Evolutionary conservation across 2,888 invertebrate genomes (phyloP), one percentile per base, ranked within the genome.

Genomic region (Mesoligia furuncula): DNA sequence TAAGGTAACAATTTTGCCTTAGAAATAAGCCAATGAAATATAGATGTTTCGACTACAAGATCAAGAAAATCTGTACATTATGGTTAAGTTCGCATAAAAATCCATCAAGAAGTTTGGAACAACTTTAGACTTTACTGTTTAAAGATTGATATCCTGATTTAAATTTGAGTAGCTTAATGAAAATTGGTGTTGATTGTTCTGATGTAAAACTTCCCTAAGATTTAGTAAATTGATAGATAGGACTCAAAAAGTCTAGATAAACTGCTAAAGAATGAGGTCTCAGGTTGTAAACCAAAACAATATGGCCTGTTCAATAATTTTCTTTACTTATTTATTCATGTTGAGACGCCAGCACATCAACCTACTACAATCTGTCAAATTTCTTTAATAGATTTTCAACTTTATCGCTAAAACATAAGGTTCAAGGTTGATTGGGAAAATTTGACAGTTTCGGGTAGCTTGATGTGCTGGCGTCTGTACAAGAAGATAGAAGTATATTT

Each of bases 1-100:
- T 89, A 97, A 97, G 95, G 97, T 69, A 69, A 59, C 20, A 20
- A n/a, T 39, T n/a, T n/a, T 1, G 7, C 11, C 7, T 17, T 9
- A n/a, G 9, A 3, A 51, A 36, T 24, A 36, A 51, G 31, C 17
- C 36, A 24, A 13, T 51, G 9, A 51, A 51, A 9, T 6, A 24
- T 51, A 0, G 3, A 36, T 11, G 6, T 36, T 68, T 68, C 0
- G 15, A 24, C 13, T 20, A 20, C 1, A 15, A 20, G 7, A 4
- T 48, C 7, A 67, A 15, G 15, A 24, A 67, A 48, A 31, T 8
- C 20, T 66, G 17, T 20, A 48, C 27, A 15, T 48, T 68, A 31
- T 48, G 15, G 8, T 67, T 31, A 48, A 24, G 24, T 2, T 31
- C 8, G 5, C 9, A 24, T 68, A 24, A 2, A 48, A 31, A 31